A percentile compares a stretch with the other conserved stretches of the same genome.
phyloP scores from a whole-genome alignment of 2,888 invertebrate genomes.

The Polydrusus tereticollis region DNA sequence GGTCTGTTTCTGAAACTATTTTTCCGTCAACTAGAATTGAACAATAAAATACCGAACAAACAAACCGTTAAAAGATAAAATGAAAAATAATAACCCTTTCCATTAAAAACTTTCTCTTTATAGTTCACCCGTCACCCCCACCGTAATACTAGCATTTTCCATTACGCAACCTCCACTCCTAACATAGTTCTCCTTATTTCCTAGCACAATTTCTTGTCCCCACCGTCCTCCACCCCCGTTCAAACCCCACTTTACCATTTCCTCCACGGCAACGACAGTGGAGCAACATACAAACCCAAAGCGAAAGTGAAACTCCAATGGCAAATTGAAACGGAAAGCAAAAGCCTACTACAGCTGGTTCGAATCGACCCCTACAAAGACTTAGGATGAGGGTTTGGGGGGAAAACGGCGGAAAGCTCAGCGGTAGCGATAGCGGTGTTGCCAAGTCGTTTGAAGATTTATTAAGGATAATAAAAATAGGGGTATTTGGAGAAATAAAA shows the following conservation, averaged over 20 bases:
- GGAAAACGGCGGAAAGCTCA: conserved; percentile 15
- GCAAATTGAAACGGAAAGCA: conserved; percentile 49
- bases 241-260: conserved; percentile 25
- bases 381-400: conserved; percentile 5
- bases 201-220: conserved; percentile 44
- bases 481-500: not conserved
- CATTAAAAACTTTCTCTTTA: conserved; percentile 13
- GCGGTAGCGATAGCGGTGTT: conserved; percentile 22
- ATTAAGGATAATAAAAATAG: not conserved
- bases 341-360: conserved; percentile 45
- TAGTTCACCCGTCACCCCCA: conserved; percentile 16
- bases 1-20: not conserved
- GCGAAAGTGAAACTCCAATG: conserved; percentile 45
- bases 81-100: conserved; percentile 29
- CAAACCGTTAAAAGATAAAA: conserved; percentile 15
- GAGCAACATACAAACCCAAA: conserved; percentile 41
- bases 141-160: conserved; percentile 3
- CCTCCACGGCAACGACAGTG: conserved; percentile 42
- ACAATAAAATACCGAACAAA: not conserved
- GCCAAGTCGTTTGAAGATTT: conserved; percentile 15
- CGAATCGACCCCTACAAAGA: conserved; percentile 29
- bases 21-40: not conserved
- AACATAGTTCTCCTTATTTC: conserved; percentile 49
- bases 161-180: conserved; percentile 46
- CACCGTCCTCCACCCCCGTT: conserved; percentile 21